These are phyloP conservation scores for Hedya salicella DNA, from an alignment of 2,888 invertebrate species.

Conservation along the genomic window DNA sequence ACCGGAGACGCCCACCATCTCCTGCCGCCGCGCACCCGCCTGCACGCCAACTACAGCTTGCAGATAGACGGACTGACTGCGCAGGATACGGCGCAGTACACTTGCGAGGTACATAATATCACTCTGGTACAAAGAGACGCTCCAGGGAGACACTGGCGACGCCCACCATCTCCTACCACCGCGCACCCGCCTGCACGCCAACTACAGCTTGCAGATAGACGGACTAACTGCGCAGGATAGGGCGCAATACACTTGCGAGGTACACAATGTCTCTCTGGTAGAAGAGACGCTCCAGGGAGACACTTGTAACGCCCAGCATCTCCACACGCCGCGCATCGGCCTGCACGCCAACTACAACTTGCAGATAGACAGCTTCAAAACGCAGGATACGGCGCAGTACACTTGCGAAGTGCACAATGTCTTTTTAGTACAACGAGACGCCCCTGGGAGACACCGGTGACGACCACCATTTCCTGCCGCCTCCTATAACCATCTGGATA, in stretches of 20 bases:
- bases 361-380: slow-evolving; percentile 84
- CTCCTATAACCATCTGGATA: no score
- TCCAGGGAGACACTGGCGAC: slow-evolving; percentile 87
- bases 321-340: slow-evolving; percentile 84
- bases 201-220: slow-evolving; percentile 62
- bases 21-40: slow-evolving; percentile 84
- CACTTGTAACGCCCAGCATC: slow-evolving; percentile 79
- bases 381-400: slow-evolving; percentile 87
- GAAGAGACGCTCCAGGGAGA: slow-evolving; percentile 87
- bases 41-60: slow-evolving; percentile 90
- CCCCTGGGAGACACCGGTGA: slow-evolving; percentile 87
- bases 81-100: slow-evolving; percentile 87
- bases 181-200: slow-evolving; percentile 85
- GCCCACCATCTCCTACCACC: slow-evolving; percentile 80
- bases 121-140: slow-evolving; percentile 34
- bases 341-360: slow-evolving; percentile 90
- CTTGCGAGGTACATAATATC: slow-evolving; percentile 81
- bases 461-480: slow-evolving; percentile 77
- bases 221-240: slow-evolving; percentile 84
- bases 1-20: slow-evolving; percentile 79
- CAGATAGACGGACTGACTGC: slow-evolving; percentile 85
- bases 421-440: background rate
- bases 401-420: slow-evolving; percentile 83
- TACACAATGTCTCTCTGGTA: no score
- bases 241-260: background rate